A percentile compares a stretch with the other conserved stretches of the same genome.
phyloP scores from a whole-genome alignment of 2,888 invertebrate genomes.

The Beris chalybata region DNA sequence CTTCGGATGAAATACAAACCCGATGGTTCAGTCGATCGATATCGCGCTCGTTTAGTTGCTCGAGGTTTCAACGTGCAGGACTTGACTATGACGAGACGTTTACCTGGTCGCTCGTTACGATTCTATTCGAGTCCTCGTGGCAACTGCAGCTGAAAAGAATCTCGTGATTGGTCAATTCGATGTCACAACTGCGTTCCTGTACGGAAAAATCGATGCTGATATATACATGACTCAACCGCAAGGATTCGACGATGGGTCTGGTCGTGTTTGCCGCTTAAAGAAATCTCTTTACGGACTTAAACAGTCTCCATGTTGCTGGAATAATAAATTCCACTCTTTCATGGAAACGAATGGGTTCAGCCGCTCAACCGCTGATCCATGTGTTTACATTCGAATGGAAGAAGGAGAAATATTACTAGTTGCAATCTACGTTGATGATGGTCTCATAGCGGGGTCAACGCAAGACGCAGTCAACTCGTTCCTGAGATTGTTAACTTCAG shows the following conservation, averaged over 20 bases:
- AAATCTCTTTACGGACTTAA: constrained; percentile 15
- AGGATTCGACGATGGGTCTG: constrained; percentile 34
- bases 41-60: too few relatives aligned
- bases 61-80: too few relatives aligned
- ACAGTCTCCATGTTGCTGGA: constrained; percentile 19
- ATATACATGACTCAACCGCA: constrained; percentile 36
- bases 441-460: constrained; percentile 13
- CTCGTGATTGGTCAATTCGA: constrained; percentile 28
- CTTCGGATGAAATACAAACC: too few relatives aligned
- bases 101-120: too few relatives aligned
- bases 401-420: constrained; percentile 11
- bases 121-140: too few relatives aligned
- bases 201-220: constrained; percentile 35
- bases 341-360: constrained; percentile 16
- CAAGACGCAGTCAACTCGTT: constrained; percentile 17
- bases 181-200: constrained; percentile 36
- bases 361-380: constrained; percentile 19
- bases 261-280: constrained; percentile 8
- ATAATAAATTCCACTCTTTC: constrained; percentile 8
- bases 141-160: too few relatives aligned
- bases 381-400: neutral
- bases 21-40: too few relatives aligned
- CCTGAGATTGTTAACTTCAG: constrained; percentile 5
- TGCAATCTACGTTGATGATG: constrained; percentile 23
- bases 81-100: too few relatives aligned